Evolutionary conservation across 2,113 vertebrate genomes (phyloP).

Genomic region (Pterocles orientalis): DNA sequence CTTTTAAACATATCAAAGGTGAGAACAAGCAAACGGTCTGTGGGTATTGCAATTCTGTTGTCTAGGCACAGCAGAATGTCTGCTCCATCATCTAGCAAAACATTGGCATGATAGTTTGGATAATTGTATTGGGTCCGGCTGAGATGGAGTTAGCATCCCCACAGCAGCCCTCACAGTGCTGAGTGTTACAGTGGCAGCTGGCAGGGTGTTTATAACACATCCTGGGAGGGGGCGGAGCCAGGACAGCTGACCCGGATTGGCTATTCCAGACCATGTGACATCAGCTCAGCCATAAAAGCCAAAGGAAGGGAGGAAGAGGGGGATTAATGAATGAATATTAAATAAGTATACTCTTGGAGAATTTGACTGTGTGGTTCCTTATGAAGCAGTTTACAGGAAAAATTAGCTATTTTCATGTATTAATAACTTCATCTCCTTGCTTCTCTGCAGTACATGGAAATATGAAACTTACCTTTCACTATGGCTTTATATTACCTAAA

Average conservation of each 20-base stretch:
- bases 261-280: too few relatives aligned
- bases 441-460: not conserved
- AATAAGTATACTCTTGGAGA: not conserved
- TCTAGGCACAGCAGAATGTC: fast-evolving
- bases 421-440: not conserved
- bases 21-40: not conserved
- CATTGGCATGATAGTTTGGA: not conserved
- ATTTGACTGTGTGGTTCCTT: not conserved
- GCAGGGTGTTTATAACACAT: too few relatives aligned
- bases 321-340: not conserved
- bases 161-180: too few relatives aligned
- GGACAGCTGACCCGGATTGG: too few relatives aligned
- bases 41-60: not conserved
- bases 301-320: too few relatives aligned
- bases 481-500: not conserved
- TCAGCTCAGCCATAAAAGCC: too few relatives aligned
- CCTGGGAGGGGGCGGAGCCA: too few relatives aligned
- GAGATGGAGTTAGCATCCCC: too few relatives aligned
- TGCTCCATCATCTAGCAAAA: not conserved
- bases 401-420: not conserved
- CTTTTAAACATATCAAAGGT: not conserved
- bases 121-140: not conserved
- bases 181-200: too few relatives aligned
- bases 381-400: not conserved
- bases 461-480: not conserved